These are phyloP conservation scores for Erythrolamprus reginae DNA, from an alignment of 2,113 vertebrate species.

Conservation along the genomic window DNA sequence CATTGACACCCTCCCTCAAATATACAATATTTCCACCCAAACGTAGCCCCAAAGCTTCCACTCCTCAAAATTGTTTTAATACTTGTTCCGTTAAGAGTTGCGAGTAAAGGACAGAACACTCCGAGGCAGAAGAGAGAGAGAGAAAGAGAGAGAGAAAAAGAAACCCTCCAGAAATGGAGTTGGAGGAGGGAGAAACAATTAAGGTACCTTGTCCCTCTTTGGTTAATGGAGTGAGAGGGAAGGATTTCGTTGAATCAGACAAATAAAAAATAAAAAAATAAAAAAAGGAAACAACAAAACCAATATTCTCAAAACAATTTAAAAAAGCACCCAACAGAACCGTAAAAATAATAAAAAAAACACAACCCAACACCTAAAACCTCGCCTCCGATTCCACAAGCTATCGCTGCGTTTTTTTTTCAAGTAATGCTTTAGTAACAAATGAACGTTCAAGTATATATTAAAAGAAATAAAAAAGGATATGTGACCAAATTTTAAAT, in stretches of 20 bases:
- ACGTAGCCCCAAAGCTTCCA: neutral
- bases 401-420: slow-evolving; percentile 19
- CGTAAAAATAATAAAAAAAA: slow-evolving; percentile 1
- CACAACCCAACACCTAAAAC: neutral
- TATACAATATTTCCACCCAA: slow-evolving; percentile 33
- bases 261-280: neutral
- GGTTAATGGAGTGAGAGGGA: slow-evolving; percentile 25
- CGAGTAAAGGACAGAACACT: neutral
- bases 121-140: slow-evolving; percentile 23
- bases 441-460: slow-evolving; percentile 33
- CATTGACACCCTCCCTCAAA: neutral
- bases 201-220: slow-evolving; percentile 45
- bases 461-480: neutral
- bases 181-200: slow-evolving; percentile 46
- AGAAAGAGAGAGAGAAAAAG: neutral
- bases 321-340: slow-evolving; percentile 31
- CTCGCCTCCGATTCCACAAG: slow-evolving; percentile 27
- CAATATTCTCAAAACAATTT: slow-evolving; percentile 4
- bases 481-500: slow-evolving; percentile 16
- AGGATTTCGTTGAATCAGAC: neutral
- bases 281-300: neutral
- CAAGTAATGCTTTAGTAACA: slow-evolving; percentile 34
- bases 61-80: slow-evolving; percentile 6
- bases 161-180: slow-evolving; percentile 35
- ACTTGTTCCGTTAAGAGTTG: neutral